A percentile compares a stretch with the other conserved stretches of the same genome.
phyloP scores from a whole-genome alignment of 2,113 vertebrate species.

The Strix aluco region DNA sequence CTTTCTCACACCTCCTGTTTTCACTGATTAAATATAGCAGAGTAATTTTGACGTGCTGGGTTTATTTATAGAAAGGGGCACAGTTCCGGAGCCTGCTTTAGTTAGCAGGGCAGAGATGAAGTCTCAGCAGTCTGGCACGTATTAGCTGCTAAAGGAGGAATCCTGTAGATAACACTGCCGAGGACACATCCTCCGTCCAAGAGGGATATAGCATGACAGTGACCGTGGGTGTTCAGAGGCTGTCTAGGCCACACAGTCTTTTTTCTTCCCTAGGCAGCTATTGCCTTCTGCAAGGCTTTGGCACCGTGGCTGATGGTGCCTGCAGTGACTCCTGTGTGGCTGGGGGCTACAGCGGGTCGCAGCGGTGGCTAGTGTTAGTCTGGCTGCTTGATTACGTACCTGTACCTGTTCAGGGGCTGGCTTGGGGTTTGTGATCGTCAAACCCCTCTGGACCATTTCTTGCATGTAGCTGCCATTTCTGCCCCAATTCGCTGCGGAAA shows the following conservation, averaged over 20 bases:
- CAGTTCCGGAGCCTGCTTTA: not conserved
- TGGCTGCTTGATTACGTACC: not conserved
- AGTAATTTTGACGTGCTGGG: not conserved
- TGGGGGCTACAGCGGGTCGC: not conserved
- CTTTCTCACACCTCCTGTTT: not conserved
- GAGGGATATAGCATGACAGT: not conserved
- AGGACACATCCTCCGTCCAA: not conserved
- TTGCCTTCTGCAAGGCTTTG: not conserved
- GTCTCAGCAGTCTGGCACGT: not conserved
- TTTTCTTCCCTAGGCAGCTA: not conserved
- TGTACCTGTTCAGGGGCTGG: not conserved
- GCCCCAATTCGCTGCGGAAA: accelerated
- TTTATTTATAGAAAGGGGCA: conserved; percentile 53
- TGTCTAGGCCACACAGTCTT: accelerated
- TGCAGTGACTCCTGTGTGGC: not conserved
- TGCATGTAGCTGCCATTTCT: not conserved
- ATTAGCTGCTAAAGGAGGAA: not conserved
- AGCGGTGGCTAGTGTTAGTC: not conserved
- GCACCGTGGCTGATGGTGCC: not conserved
- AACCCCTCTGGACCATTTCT: not conserved
- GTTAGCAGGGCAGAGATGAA: not conserved
- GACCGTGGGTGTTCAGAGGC: not conserved
- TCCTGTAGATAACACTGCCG: not conserved
- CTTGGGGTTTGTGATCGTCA: not conserved
- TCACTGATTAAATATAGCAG: conserved; percentile 38